Evolutionary conservation across 2,797 vertebrate species (phyloP), one percentile per base, ranked within the genome.

Genomic region (Epinephelus malabaricus): DNA sequence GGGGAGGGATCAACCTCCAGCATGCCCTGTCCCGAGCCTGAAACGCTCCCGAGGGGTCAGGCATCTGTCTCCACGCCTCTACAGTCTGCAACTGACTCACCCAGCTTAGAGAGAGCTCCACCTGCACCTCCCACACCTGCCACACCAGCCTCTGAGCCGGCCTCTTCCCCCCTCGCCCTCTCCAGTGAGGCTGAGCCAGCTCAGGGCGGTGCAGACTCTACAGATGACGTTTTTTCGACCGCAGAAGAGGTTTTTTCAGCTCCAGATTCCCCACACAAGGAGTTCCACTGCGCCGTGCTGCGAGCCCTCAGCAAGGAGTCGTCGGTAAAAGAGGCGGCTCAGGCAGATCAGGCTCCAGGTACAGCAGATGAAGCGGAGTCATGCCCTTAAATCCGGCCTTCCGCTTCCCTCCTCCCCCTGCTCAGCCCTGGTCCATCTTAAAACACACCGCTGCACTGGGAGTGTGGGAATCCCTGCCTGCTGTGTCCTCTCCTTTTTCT

Each of bases 241-340:
- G 77, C 82, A 15, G 92, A 89, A 0, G 81, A 88, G 34, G 27
- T 59, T 59, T 67, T 84, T 19, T 70, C 76, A 0, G 66, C 86
- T 72, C 86, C 67, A 7, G 92, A 86, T 58, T 95, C 95, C 56
- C 95, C 93, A 25, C 95, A 95, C 21, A 93, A 92, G 93, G 96
- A 97, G 89, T 97, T 97, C 93, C 95, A 96, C 85, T 92, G 89
- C 4, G 96, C 96, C 2, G 95, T 97, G 88, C 89, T 96, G 90
- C 94, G 91, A 86, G 96, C 96, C 40, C 87, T 96, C 79, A 93
- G 92, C 93, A 94, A 92, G 74, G 94, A 96, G 83, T 86, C 94
- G 50, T 83, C 76, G 8, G 81, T 25, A 83, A 71, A 73, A 71
- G 84, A 88, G 56, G 82, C 75, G 10, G 56, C 84, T 51, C 38